Evolutionary conservation across 1,140 invertebrate species (phyloP).

Genomic region (Drosophila obscura): DNA sequence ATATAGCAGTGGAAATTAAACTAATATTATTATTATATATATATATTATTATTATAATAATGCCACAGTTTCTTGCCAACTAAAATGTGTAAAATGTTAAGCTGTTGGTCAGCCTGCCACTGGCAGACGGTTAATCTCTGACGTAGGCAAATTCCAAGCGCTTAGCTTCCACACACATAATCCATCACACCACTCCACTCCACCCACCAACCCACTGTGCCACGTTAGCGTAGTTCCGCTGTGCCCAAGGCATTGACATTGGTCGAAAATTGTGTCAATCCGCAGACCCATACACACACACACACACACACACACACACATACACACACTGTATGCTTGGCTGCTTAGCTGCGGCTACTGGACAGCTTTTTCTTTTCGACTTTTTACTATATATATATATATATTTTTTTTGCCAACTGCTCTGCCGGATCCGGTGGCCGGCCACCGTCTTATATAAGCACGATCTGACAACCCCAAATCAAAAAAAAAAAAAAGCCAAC

Average conservation of each 20-base stretch:
- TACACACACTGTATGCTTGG: constrained; percentile 27
- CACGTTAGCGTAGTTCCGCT: neutral
- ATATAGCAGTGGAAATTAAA: too few species aligned
- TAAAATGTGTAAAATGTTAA: too few species aligned
- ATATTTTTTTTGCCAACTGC: neutral
- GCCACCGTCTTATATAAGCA: constrained; percentile 37
- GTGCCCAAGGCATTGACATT: constrained; percentile 72
- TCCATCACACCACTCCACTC: too few species aligned
- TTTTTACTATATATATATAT: neutral
- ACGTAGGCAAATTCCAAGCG: neutral
- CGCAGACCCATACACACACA: constrained; percentile 18
- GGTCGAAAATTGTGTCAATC: constrained; percentile 77
- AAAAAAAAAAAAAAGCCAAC: constrained; percentile 7
- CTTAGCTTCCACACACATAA: neutral
- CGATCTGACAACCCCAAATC: constrained; percentile 41
- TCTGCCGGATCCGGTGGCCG: constrained; percentile 5
- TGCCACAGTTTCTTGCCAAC: too few species aligned
- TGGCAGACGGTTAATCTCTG: neutral
- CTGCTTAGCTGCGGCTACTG: constrained; percentile 31
- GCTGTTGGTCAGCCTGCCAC: too few species aligned
- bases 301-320: neutral
- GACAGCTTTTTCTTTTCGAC: constrained; percentile 22
- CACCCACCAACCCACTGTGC: constrained; percentile 33
- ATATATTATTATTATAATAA: too few species aligned
- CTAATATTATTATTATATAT: too few species aligned